These are phyloP conservation scores for Strix uralensis DNA, from an alignment of 2,113 vertebrate species.

Conservation along the genomic window DNA sequence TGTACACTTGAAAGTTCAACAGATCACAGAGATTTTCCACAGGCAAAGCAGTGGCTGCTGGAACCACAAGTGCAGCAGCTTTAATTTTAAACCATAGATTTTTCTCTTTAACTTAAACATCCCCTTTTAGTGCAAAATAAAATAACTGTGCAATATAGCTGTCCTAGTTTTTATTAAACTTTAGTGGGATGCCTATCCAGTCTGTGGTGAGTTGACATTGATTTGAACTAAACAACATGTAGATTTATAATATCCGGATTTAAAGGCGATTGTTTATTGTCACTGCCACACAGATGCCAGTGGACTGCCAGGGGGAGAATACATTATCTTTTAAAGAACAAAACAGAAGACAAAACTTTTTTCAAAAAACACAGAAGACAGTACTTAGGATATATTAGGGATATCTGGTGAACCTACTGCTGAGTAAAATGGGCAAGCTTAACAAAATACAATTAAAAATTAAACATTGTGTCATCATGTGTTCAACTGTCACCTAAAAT, in stretches of 20 bases:
- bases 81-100: background rate
- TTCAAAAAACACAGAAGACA: background rate
- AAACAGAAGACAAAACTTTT: background rate
- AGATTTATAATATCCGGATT: background rate
- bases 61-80: background rate
- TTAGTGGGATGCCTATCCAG: background rate
- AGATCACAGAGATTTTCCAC: background rate
- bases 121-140: background rate
- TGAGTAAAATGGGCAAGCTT: background rate
- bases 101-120: background rate
- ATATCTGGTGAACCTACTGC: background rate
- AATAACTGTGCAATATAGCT: background rate
- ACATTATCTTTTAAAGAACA: background rate
- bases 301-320: background rate
- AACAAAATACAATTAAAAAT: background rate
- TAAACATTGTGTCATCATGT: background rate
- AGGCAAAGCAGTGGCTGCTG: background rate
- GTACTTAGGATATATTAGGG: background rate
- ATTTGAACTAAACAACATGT: background rate
- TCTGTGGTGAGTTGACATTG: background rate
- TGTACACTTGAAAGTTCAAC: background rate
- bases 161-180: constrained; percentile 3
- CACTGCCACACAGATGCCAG: background rate
- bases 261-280: background rate
- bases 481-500: background rate